These are phyloP conservation scores for Ceriagrion tenellum DNA, from an alignment of 2,888 invertebrate species.

Conservation along the genomic window DNA sequence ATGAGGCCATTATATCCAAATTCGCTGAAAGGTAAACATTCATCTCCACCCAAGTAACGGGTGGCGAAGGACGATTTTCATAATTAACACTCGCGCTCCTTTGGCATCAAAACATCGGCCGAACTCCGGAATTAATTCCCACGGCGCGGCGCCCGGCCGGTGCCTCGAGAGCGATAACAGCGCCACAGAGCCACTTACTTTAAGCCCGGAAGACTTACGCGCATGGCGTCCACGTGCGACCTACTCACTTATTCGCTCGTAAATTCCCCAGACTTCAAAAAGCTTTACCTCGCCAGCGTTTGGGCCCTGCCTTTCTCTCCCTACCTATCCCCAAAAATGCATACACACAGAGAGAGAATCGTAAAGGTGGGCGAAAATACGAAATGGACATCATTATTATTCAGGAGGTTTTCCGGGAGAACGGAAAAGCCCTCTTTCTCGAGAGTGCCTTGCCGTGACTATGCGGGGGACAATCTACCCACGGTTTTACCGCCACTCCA, in stretches of 20 bases:
- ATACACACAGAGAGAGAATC: neutral
- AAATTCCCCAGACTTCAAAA: neutral
- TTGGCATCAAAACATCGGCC: no score
- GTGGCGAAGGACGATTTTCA: no score
- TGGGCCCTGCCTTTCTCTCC: neutral
- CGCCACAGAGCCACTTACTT: neutral
- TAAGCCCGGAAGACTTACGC: neutral
- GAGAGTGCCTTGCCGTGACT: neutral
- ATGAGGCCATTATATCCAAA: no score
- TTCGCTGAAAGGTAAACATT: no score
- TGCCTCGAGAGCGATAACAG: neutral
- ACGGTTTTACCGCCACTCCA: neutral
- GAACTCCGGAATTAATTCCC: neutral
- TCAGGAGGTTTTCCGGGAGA: neutral
- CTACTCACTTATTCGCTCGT: neutral
- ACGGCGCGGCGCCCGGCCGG: neutral
- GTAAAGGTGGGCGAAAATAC: neutral
- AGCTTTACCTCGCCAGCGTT: neutral
- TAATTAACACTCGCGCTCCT: no score
- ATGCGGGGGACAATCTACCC: neutral
- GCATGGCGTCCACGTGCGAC: neutral
- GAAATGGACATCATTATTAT: constrained; percentile 15
- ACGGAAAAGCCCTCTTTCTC: neutral
- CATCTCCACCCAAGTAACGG: no score
- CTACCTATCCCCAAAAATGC: neutral